Percentiles rank a stretch among this genome's conserved stretches.
Conservation (phyloP, 2,888 invertebrate genomes). For the Cyaniris semiargus region DNA sequence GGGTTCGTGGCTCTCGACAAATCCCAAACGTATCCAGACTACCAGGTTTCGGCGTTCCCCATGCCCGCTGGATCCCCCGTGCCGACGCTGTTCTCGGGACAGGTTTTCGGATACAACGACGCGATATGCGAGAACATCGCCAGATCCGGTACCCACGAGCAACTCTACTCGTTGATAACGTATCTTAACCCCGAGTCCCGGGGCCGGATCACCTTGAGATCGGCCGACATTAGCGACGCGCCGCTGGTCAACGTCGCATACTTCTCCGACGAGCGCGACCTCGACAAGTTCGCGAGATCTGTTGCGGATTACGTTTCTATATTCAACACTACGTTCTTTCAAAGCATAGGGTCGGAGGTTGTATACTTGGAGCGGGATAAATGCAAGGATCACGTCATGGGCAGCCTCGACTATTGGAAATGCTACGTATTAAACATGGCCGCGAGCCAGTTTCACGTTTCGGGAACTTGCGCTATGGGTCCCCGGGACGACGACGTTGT, state of each 20-base stretch:
- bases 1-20: slow-evolving; percentile 54
- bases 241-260: slow-evolving; percentile 51
- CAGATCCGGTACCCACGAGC: slow-evolving; percentile 42
- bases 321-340: slow-evolving; percentile 46
- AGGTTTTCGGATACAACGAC: slow-evolving; percentile 48
- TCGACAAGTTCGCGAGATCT: slow-evolving; percentile 45
- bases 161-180: slow-evolving; percentile 45
- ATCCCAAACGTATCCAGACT: slow-evolving; percentile 54
- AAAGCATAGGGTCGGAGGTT: slow-evolving; percentile 42
- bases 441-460: slow-evolving; percentile 52
- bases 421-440: slow-evolving; percentile 54
- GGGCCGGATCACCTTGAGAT: slow-evolving; percentile 51
- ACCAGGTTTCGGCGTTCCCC: slow-evolving; percentile 50
- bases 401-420: slow-evolving; percentile 56
- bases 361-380: slow-evolving; percentile 47
- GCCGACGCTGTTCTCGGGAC: slow-evolving; percentile 47
- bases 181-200: slow-evolving; percentile 55
- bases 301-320: slow-evolving; percentile 46
- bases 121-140: slow-evolving; percentile 46
- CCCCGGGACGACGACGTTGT: slow-evolving; percentile 51
- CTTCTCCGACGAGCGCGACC: slow-evolving; percentile 48
- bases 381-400: slow-evolving; percentile 49
- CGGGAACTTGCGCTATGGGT: slow-evolving; percentile 61
- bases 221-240: slow-evolving; percentile 48
- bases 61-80: slow-evolving; percentile 46